phyloP scores from a whole-genome alignment of 2,113 vertebrate species.

The Mesitornis unicolor region DNA sequence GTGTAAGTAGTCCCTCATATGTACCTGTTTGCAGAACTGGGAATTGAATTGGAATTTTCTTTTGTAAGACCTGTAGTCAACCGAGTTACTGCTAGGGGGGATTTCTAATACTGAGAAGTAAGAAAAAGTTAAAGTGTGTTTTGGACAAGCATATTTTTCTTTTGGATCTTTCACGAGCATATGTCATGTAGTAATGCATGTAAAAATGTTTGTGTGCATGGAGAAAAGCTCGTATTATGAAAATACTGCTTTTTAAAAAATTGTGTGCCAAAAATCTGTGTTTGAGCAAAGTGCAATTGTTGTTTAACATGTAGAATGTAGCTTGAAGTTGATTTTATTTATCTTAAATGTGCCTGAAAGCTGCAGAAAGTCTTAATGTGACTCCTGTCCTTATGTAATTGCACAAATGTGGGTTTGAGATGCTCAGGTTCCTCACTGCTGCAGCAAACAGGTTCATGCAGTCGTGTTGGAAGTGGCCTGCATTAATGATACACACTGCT shows the following conservation, averaged over 20 bases:
- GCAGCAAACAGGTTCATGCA: neutral
- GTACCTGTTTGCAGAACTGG: conserved; percentile 21
- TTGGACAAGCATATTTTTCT: neutral
- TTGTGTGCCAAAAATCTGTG: conserved; percentile 27
- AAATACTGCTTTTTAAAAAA: conserved; percentile 6
- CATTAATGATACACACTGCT: neutral
- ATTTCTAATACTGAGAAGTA: conserved; percentile 1
- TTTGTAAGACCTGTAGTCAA: neutral
- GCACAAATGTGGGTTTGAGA: neutral
- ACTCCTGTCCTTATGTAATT: neutral
- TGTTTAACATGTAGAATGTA: conserved; percentile 36
- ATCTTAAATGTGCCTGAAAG: neutral
- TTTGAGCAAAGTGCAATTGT: conserved; percentile 41
- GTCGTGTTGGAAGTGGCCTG: neutral
- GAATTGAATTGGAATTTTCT: conserved; percentile 8
- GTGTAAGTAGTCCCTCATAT: conserved; percentile 12
- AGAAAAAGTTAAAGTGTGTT: conserved; percentile 25
- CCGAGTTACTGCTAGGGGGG: neutral
- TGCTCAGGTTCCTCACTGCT: neutral
- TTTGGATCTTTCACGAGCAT: neutral
- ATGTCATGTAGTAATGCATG: conserved; percentile 46
- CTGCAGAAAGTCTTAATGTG: neutral
- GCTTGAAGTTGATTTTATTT: neutral
- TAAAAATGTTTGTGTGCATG: conserved; percentile 63
- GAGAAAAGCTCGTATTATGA: conserved; percentile 23